Conservation (phyloP, 2,888 invertebrate genomes). For the Eubasilissa splendida region DNA sequence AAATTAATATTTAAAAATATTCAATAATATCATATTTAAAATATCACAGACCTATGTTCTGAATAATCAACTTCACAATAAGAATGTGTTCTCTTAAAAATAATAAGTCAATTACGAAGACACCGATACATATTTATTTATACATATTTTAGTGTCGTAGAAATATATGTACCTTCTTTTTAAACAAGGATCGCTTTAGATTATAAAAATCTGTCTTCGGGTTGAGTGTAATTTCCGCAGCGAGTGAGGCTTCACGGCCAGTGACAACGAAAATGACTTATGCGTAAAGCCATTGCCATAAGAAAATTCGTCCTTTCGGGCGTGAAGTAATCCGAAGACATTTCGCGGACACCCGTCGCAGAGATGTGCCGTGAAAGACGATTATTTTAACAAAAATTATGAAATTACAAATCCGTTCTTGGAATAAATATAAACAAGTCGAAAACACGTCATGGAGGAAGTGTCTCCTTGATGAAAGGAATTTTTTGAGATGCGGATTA, state of each 20-base stretch:
- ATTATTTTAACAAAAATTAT: slow-evolving; percentile 10
- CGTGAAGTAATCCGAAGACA: slow-evolving; percentile 16
- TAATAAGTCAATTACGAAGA: no score
- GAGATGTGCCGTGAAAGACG: not conserved
- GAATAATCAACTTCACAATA: no score
- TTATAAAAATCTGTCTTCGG: no score
- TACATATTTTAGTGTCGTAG: no score
- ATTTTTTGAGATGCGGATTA: slow-evolving; percentile 20
- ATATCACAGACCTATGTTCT: no score
- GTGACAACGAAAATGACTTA: not conserved
- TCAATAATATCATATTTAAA: no score
- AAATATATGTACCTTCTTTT: no score
- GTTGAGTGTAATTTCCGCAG: no score
- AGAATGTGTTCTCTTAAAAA: no score
- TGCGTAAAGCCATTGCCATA: not conserved
- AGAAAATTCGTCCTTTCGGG: not conserved
- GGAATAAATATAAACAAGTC: slow-evolving; percentile 6
- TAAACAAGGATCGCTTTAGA: no score
- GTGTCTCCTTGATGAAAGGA: slow-evolving; percentile 11
- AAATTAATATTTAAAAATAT: no score
- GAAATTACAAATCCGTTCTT: not conserved
- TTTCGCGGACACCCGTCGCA: not conserved
- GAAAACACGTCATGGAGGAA: slow-evolving; percentile 15
- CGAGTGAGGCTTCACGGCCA: not conserved
- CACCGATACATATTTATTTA: no score